Evolutionary conservation across 2,888 invertebrate species (phyloP).

Genomic region (Cephus spinipes): DNA sequence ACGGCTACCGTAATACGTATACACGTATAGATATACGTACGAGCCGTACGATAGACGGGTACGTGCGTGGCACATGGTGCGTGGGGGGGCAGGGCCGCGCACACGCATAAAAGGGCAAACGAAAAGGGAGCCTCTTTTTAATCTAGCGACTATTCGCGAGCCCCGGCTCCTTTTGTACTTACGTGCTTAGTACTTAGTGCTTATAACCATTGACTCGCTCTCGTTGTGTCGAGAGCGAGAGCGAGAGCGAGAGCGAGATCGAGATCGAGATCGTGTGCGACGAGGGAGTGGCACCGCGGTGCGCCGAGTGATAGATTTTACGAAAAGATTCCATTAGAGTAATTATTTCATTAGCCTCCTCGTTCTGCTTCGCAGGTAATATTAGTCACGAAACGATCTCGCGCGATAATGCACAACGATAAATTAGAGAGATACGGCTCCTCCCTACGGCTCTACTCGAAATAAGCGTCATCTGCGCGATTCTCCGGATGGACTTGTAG

Average conservation of each 20-base stretch:
- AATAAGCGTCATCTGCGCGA: slow-evolving; percentile 29
- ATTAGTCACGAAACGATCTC: slow-evolving; percentile 49
- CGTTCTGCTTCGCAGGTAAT: slow-evolving; percentile 20
- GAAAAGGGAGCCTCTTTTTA: slow-evolving; percentile 57
- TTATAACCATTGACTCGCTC: slow-evolving; percentile 54
- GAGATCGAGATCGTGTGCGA: slow-evolving; percentile 2
- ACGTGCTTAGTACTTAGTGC: slow-evolving; percentile 55
- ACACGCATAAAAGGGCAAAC: slow-evolving; percentile 22
- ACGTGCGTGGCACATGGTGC: slow-evolving; percentile 25
- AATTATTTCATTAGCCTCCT: slow-evolving; percentile 45
- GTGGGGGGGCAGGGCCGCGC: slow-evolving; percentile 20
- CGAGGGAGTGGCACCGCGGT: slow-evolving; percentile 6
- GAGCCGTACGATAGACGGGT: not conserved
- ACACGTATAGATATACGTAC: slow-evolving; percentile 13
- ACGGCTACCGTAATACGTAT: slow-evolving; percentile 14
- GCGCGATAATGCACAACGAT: slow-evolving; percentile 50
- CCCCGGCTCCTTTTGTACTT: slow-evolving; percentile 62
- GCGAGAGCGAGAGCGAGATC: slow-evolving; percentile 7
- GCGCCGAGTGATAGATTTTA: slow-evolving; percentile 18
- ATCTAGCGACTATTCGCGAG: slow-evolving; percentile 65
- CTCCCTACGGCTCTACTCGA: not conserved
- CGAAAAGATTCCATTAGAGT: slow-evolving; percentile 57
- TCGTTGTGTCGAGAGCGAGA: slow-evolving; percentile 10
- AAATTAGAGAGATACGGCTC: slow-evolving; percentile 37
- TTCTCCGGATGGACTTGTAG: too few relatives aligned